A percentile compares a stretch with the other conserved stretches of the same genome.
Evolutionary conservation across 2,797 vertebrate genomes (phyloP).

Genomic region (Chelonia mydas): DNA sequence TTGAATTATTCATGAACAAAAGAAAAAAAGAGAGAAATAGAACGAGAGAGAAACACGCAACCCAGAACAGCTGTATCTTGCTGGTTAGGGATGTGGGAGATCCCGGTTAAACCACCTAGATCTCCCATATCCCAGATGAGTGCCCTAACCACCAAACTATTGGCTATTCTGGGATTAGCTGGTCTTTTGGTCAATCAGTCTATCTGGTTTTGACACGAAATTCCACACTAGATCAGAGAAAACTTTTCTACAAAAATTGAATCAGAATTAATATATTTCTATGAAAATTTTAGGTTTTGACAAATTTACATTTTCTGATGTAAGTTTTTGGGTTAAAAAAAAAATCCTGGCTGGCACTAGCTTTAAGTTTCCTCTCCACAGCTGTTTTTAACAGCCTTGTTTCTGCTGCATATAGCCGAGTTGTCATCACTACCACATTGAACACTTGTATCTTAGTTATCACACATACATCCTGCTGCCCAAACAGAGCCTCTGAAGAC

Average conservation of each 20-base stretch:
- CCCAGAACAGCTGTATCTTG: neutral
- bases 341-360: neutral
- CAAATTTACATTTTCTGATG: neutral
- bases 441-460: too few relatives aligned
- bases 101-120: too few relatives aligned
- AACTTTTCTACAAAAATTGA: neutral
- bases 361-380: neutral
- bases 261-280: neutral
- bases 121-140: neutral
- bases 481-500: neutral
- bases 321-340: neutral
- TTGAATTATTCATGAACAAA: neutral
- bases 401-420: neutral
- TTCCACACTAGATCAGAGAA: neutral
- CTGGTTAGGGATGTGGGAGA: neutral
- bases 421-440: neutral
- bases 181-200: neutral
- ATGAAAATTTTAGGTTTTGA: neutral
- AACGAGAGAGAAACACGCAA: neutral
- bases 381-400: neutral
- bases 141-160: neutral
- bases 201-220: neutral
- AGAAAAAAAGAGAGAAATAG: neutral
- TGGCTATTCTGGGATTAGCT: neutral
- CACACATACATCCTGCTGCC: neutral